phyloP scores from a whole-genome alignment of 2,113 vertebrate genomes.

The Protobothrops mucrosquamatus region DNA sequence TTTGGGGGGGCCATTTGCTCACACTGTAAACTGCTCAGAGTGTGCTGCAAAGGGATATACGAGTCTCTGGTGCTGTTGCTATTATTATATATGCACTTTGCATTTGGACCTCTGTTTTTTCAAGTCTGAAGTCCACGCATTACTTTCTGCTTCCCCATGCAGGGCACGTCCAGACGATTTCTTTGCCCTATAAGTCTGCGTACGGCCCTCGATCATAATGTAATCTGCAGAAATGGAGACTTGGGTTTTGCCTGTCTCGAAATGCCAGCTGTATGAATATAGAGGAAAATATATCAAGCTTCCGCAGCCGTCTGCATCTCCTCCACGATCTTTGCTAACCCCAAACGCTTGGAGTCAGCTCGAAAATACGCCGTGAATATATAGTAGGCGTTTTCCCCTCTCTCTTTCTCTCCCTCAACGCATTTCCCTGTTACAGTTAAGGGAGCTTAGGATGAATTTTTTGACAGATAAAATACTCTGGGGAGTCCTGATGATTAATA shows the following conservation, averaged over 20 bases:
- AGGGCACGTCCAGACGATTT: conserved; percentile 24
- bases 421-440: conserved; percentile 18
- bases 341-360: conserved; percentile 46
- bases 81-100: conserved; percentile 33
- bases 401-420: not conserved
- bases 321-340: conserved; percentile 44
- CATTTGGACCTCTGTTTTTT: conserved; percentile 7
- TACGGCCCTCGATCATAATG: conserved; percentile 24
- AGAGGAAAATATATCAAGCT: conserved; percentile 23
- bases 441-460: conserved; percentile 33
- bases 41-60: no score
- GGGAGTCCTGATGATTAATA: conserved; percentile 28
- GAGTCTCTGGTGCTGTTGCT: not conserved
- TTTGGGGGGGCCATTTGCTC: no score
- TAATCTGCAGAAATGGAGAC: conserved; percentile 14
- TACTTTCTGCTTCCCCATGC: not conserved
- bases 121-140: not conserved
- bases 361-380: conserved; percentile 50
- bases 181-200: not conserved
- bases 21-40: no score
- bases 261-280: conserved; percentile 6
- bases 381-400: conserved; percentile 37
- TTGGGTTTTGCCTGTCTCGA: conserved; percentile 34
- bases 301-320: conserved; percentile 19
- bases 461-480: conserved; percentile 50